Evolutionary conservation across 1,140 invertebrate genomes (phyloP).

Genomic region (Archivesica marissinica): DNA sequence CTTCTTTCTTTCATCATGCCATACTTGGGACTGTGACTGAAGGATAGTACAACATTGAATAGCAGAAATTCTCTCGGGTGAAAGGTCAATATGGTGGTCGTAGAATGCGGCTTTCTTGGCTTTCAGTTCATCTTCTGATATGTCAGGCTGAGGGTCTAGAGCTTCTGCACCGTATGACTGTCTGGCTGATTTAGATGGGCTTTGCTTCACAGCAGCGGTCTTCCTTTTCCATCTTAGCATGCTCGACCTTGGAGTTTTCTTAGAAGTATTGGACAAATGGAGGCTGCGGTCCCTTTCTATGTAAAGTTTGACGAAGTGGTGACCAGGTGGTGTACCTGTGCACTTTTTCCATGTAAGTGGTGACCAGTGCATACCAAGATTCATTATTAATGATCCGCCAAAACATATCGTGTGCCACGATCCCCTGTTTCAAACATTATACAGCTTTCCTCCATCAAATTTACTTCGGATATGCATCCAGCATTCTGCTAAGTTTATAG

Average conservation of each 20-base stretch:
- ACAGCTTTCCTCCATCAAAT: conserved; percentile 79
- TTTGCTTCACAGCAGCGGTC: too few species aligned
- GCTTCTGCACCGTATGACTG: too few species aligned
- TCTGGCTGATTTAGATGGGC: too few species aligned
- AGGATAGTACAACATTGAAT: neutral
- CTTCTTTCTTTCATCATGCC: conserved; percentile 14
- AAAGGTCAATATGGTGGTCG: neutral
- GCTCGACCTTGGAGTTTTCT: too few species aligned
- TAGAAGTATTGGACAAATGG: too few species aligned
- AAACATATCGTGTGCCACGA: conserved; percentile 11
- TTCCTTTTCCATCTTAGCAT: too few species aligned
- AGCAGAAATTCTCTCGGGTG: neutral
- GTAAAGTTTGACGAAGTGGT: neutral
- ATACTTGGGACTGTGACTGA: neutral
- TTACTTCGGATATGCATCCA: conserved; percentile 65
- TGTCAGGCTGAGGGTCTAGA: neutral
- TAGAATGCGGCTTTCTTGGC: neutral
- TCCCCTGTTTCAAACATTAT: conserved; percentile 41
- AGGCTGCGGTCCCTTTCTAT: too few species aligned
- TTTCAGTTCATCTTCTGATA: neutral
- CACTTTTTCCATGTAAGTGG: neutral
- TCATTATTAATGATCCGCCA: neutral
- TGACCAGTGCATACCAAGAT: neutral
- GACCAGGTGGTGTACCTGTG: neutral
- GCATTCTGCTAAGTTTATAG: too few species aligned